Conservation (phyloP, 2,113 vertebrate species). For the Psammodynastes pulverulentus region DNA sequence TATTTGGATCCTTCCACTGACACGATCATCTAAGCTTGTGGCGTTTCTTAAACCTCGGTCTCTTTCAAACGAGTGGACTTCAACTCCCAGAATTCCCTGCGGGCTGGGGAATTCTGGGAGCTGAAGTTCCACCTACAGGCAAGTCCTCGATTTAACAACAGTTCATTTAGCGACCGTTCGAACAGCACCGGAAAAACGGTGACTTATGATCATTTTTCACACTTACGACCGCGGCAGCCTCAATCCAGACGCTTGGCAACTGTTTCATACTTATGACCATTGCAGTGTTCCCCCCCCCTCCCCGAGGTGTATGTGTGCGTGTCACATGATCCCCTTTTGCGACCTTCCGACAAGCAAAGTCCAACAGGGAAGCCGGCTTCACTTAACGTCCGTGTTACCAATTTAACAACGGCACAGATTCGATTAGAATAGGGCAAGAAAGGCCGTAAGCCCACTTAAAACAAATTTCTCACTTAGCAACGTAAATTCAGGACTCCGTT, state of each 20-base stretch:
- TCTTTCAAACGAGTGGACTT: not conserved
- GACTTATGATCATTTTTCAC: not conserved
- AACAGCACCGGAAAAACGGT: not conserved
- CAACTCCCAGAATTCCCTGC: not conserved
- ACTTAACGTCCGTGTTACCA: not conserved
- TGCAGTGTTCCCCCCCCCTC: not conserved
- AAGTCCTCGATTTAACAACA: not conserved
- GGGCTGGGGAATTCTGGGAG: not conserved
- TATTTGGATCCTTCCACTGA: not conserved
- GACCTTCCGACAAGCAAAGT: not conserved
- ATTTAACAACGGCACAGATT: not conserved
- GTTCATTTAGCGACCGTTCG: not conserved
- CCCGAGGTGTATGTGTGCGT: no score
- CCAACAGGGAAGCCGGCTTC: not conserved
- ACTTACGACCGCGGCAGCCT: not conserved
- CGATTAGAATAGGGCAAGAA: no score
- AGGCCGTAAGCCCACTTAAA: no score
- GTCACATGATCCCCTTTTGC: no score
- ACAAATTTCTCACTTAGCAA: no score
- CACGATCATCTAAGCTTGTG: not conserved
- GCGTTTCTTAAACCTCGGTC: not conserved
- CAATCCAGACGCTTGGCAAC: not conserved
- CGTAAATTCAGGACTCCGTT: no score
- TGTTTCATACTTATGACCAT: not conserved
- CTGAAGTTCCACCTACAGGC: not conserved